Conservation (phyloP, 2,113 vertebrate species). For the Danionella cerebrum region DNA sequence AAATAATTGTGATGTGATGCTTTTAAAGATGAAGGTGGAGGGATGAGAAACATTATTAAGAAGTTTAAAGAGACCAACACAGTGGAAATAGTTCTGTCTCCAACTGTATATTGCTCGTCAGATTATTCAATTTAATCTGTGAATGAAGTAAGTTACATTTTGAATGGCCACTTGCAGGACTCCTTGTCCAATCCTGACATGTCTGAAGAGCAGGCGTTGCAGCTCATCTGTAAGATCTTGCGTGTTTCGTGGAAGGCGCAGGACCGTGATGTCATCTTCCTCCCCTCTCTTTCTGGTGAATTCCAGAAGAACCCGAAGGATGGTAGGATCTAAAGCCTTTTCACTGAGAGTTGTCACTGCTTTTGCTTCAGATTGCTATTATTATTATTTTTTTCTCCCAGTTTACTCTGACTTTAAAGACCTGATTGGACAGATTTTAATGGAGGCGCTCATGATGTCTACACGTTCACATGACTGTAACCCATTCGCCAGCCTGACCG, state of each 20-base stretch:
- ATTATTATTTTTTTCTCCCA: constrained; percentile 40
- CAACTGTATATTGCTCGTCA: too few relatives aligned
- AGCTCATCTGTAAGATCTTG: constrained; percentile 97
- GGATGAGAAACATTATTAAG: too few relatives aligned
- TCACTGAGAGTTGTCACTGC: neutral
- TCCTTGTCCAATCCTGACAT: constrained; percentile 79
- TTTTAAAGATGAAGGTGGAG: too few relatives aligned
- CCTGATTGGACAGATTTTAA: constrained; percentile 94
- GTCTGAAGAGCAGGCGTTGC: constrained; percentile 92
- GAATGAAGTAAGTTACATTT: neutral
- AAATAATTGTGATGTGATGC: too few relatives aligned
- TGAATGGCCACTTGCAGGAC: constrained; percentile 65
- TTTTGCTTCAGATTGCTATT: neutral
- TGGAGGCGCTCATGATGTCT: constrained; percentile 99
- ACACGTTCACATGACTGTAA: constrained; percentile 88
- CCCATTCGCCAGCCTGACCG: constrained; percentile 92
- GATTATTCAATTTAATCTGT: too few relatives aligned
- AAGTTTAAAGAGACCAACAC: too few relatives aligned
- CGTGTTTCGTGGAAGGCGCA: constrained; percentile 97
- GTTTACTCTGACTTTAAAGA: constrained; percentile 97
- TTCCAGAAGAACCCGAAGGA: constrained; percentile 90
- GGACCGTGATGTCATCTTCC: constrained; percentile 92
- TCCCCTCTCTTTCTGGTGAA: constrained; percentile 84
- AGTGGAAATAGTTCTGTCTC: too few relatives aligned
- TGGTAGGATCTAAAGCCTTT: constrained; percentile 56